Evolutionary conservation across 2,113 vertebrate genomes (phyloP).

Genomic region (Sprattus sprattus): DNA sequence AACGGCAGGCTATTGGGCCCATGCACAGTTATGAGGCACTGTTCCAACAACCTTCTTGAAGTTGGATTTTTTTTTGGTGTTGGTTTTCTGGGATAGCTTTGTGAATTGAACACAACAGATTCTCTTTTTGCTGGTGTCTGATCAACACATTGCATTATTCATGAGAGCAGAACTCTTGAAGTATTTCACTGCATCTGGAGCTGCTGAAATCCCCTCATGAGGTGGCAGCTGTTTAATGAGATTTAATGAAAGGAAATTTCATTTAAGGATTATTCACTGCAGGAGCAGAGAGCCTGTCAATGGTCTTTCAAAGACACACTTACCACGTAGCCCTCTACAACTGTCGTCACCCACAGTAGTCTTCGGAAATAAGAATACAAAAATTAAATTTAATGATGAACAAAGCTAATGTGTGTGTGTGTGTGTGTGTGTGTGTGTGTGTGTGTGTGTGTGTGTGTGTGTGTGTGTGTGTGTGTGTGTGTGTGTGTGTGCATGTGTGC

Average conservation of each 20-base stretch:
- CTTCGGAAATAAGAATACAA: neutral
- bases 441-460: neutral
- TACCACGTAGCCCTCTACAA: neutral
- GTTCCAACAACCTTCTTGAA: neutral
- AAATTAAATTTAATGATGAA: neutral
- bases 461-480: neutral
- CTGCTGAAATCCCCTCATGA: conserved; percentile 3
- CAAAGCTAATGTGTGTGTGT: neutral
- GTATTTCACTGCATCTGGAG: neutral
- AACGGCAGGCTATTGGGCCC: neutral
- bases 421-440: neutral
- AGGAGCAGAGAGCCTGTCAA: neutral
- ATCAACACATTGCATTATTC: conserved; percentile 9
- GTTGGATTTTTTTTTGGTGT: neutral
- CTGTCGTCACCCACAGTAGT: neutral
- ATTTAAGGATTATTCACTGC: conserved; percentile 17
- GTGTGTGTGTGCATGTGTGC: neutral
- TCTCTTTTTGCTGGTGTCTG: neutral
- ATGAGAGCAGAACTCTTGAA: conserved; percentile 15
- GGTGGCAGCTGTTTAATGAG: conserved; percentile 19
- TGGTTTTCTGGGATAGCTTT: neutral
- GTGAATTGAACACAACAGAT: neutral
- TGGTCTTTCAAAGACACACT: conserved; percentile 8
- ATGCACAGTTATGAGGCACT: neutral
- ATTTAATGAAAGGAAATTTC: conserved; percentile 15